Percentiles rank a stretch among this genome's conserved stretches.
These are phyloP conservation scores for Parascotia fuliginaria DNA, from an alignment of 2,888 invertebrate genomes.

Conservation along the genomic window DNA sequence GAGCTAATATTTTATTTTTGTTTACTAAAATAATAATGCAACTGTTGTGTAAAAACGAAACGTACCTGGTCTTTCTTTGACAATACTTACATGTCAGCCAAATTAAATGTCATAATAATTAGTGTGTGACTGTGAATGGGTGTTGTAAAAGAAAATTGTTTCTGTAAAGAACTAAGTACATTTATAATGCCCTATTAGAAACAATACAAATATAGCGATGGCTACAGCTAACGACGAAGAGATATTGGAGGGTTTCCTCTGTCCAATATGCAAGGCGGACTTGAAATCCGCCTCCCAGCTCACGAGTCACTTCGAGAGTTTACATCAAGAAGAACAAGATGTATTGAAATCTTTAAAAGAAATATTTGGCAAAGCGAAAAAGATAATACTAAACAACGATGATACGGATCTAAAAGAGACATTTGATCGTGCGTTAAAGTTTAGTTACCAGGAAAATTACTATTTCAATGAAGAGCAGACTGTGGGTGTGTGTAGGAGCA, in stretches of 20 bases:
- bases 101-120: too few relatives aligned
- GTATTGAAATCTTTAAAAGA: conserved; percentile 92
- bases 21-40: neutral
- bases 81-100: too few relatives aligned
- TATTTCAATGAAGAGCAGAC: conserved; percentile 84
- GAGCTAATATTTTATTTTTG: too few relatives aligned
- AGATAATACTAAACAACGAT: conserved; percentile 68
- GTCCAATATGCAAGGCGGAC: conserved; percentile 97
- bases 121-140: conserved; percentile 40
- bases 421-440: conserved; percentile 83
- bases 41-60: conserved; percentile 22
- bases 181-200: conserved; percentile 28
- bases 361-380: conserved; percentile 95
- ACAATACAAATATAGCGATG: conserved; percentile 68
- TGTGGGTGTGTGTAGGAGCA: conserved; percentile 87
- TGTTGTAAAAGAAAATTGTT: conserved; percentile 21
- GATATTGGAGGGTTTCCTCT: conserved; percentile 96
- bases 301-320: conserved; percentile 94
- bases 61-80: too few relatives aligned
- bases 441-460: conserved; percentile 66
- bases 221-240: conserved; percentile 81
- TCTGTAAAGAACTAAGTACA: conserved; percentile 11
- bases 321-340: conserved; percentile 95
- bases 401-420: conserved; percentile 87
- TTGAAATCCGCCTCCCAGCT: conserved; percentile 93